phyloP scores from a whole-genome alignment of 2,888 invertebrate genomes.

The Ditula angustiorana region DNA sequence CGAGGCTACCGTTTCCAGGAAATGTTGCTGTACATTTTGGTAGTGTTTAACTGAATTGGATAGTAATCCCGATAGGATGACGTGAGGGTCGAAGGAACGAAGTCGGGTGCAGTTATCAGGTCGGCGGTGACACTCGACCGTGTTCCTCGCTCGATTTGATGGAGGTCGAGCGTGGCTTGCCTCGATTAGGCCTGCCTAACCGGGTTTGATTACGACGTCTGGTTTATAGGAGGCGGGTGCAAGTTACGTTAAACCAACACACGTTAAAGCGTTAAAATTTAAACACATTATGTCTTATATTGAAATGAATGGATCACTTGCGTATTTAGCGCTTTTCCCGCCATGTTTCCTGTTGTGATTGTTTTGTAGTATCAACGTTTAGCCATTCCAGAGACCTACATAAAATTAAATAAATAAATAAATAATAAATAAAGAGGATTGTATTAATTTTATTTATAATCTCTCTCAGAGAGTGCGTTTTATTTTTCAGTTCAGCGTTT shows the following conservation, averaged over 20 bases:
- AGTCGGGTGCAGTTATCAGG: conserved; percentile 58
- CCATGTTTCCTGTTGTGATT: no score
- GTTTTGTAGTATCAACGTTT: no score
- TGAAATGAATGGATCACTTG: no score
- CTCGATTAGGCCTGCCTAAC: conserved; percentile 70
- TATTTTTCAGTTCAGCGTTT: no score
- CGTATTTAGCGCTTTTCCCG: no score
- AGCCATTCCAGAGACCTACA: no score
- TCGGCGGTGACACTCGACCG: conserved; percentile 63
- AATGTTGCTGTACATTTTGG: conserved; percentile 27
- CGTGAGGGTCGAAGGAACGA: conserved; percentile 27
- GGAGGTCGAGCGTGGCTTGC: conserved; percentile 74
- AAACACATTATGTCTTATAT: conserved; percentile 16
- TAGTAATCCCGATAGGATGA: conserved; percentile 27
- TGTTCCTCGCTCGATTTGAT: conserved; percentile 72
- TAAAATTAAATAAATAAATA: no score
- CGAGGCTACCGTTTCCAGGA: neutral
- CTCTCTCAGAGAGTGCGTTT: no score
- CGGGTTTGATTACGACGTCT: conserved; percentile 72
- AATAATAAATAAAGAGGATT: no score
- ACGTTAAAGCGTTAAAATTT: conserved; percentile 48
- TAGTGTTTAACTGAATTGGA: conserved; percentile 2
- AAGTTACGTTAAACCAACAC: conserved; percentile 48
- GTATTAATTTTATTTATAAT: no score
- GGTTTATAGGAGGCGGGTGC: conserved; percentile 33